Conservation (phyloP, 1,140 invertebrate genomes). For the Oryctes rhinoceros region DNA sequence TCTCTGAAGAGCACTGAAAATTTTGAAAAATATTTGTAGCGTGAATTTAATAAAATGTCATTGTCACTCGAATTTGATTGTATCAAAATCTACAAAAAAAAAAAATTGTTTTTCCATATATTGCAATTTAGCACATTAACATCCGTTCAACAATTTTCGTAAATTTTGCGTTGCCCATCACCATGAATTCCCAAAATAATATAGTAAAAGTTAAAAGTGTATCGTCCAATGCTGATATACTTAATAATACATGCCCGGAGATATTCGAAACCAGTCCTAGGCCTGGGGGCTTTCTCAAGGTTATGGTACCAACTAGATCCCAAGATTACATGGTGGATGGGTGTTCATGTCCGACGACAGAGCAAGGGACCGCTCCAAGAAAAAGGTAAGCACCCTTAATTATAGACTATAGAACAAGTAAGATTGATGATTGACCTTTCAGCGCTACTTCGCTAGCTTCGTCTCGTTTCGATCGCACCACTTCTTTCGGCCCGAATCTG, state of each 20-base stretch:
- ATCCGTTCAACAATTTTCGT: background rate
- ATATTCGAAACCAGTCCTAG: constrained; percentile 35
- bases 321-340: constrained; percentile 31
- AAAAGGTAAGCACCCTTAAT: background rate
- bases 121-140: background rate
- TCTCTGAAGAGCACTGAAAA: constrained; percentile 1
- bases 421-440: background rate
- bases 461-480: background rate
- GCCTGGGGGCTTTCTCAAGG: constrained; percentile 35
- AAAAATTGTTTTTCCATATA: too few species aligned
- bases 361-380: background rate
- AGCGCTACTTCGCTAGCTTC: background rate
- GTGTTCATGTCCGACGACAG: background rate
- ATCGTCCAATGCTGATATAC: constrained; percentile 17
- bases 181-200: background rate
- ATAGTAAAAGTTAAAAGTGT: constrained; percentile 38
- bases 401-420: background rate
- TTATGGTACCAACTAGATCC: constrained; percentile 38
- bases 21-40: background rate
- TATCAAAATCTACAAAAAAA: too few species aligned
- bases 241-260: background rate
- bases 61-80: background rate
- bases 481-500: background rate
- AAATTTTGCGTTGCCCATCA: background rate
- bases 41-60: constrained; percentile 14